Evolutionary conservation across 2,113 vertebrate species (phyloP).

Genomic region (Redunca redunca): DNA sequence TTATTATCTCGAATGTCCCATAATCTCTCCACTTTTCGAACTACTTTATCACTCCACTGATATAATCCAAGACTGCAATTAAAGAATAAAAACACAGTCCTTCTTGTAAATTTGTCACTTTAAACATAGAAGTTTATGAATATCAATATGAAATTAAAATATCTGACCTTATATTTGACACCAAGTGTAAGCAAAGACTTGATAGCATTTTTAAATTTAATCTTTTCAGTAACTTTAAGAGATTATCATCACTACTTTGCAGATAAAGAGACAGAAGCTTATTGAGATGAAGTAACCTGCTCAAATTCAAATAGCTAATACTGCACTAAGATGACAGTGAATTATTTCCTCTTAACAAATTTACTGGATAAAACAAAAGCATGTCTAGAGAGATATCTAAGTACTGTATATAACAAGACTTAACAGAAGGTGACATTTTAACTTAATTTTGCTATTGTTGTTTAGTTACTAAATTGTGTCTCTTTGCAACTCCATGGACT

Average conservation of each 20-base stretch:
- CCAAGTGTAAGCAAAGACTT: background rate
- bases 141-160: slow-evolving; percentile 33
- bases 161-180: background rate
- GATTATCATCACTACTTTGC: background rate
- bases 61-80: slow-evolving; percentile 92
- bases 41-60: slow-evolving; percentile 94
- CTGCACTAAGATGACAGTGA: background rate
- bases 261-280: background rate
- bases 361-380: background rate
- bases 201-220: slow-evolving; percentile 32
- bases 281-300: background rate
- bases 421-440: background rate
- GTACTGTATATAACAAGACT: background rate
- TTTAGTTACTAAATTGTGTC: background rate
- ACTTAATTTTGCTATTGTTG: background rate
- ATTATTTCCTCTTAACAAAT: background rate
- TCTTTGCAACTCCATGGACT: background rate
- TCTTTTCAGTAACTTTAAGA: background rate
- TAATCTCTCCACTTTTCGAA: slow-evolving; percentile 85
- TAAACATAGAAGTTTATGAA: slow-evolving; percentile 1
- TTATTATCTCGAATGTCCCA: slow-evolving; percentile 90
- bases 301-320: background rate
- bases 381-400: background rate
- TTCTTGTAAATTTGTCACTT: background rate
- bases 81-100: slow-evolving; percentile 22